Base-by-base conservation (phyloP, 2,888 invertebrate species). In the Abrostola tripartita region DNA sequence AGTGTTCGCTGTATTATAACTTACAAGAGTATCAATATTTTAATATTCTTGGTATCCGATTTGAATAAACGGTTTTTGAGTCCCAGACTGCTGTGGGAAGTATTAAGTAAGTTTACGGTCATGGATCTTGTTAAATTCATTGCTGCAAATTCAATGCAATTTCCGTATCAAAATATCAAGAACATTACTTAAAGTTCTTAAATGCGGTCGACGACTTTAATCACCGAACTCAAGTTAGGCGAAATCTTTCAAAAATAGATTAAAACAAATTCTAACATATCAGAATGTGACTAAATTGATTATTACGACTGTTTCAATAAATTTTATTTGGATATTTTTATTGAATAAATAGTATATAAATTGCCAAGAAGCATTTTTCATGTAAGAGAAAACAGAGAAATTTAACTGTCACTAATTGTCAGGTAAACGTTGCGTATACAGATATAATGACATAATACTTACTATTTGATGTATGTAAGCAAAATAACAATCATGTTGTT, bases 1-100 rank as follows among this genome's bases (percentile, higher is more conserved):
- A 40, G 11, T 41, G 51, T 12, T 41, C 42, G 40, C 12, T 64
- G 76, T 65, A 74, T 78, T 65, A 69, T 63, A 44, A 47, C 0
- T 4, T 49, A 76, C 54, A 62, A 68, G 70, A 57, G 24, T 60
- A 37, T 51, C 12, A 49, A 44, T 42, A 47, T 65, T 70, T 57
- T 8, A 56, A 54, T 61, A 37, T 65, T 40, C 37, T 11, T 52
- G 11, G 24, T 57, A 42, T n/a, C 37, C 36, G 11, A 54, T 54
- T 52, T 60, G 49, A 49, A 61, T 54, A 9, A 9, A 35, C 5
- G 6, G 37, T 51, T 53, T 57, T 36, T 6, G 66, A 66, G 41
- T 53, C 52, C 59, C 57, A 58, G 24, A 50, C 41, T 41, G 37
- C 35, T 51, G 56, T 47, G 7, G 8, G 47, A 14, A 55, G 24